A percentile compares a stretch with the other conserved stretches of the same genome.
phyloP scores from a whole-genome alignment of 1,140 invertebrate genomes.

The Dendrolimus kikuchii region DNA sequence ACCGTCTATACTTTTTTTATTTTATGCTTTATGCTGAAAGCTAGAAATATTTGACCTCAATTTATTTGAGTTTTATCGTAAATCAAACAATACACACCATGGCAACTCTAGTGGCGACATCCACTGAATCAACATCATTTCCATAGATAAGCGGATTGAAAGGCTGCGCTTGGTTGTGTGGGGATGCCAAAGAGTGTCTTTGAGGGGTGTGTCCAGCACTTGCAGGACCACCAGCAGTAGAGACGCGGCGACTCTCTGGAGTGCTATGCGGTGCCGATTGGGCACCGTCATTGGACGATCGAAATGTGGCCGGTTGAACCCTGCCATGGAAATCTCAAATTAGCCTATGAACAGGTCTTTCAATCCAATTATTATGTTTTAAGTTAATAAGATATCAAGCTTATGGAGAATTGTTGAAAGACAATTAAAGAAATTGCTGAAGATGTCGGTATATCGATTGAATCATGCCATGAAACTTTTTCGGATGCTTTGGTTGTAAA shows the following conservation, averaged over 20 bases:
- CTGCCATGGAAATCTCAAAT: slow-evolving; percentile 14
- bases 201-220: slow-evolving; percentile 38
- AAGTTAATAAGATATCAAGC: too few relatives aligned
- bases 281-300: slow-evolving; percentile 16
- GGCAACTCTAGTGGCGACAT: slow-evolving; percentile 97
- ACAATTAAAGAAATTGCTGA: too few relatives aligned
- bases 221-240: slow-evolving; percentile 21
- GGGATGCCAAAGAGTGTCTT: slow-evolving; percentile 44
- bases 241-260: slow-evolving; percentile 52
- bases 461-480: too few relatives aligned
- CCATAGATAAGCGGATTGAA: slow-evolving; percentile 94
- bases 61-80: too few relatives aligned
- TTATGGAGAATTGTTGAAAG: too few relatives aligned
- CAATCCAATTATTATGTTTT: too few relatives aligned
- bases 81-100: slow-evolving; percentile 80
- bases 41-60: too few relatives aligned
- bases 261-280: slow-evolving; percentile 47
- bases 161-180: slow-evolving; percentile 43
- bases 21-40: too few relatives aligned
- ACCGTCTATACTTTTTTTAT: too few relatives aligned
- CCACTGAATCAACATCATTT: slow-evolving; percentile 97
- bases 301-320: slow-evolving; percentile 45
- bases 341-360: not conserved
- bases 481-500: too few relatives aligned
- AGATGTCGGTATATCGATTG: too few relatives aligned